These are phyloP conservation scores for Kuschelorhynchus macadamiae DNA, from an alignment of 2,888 invertebrate genomes.

Conservation along the genomic window DNA sequence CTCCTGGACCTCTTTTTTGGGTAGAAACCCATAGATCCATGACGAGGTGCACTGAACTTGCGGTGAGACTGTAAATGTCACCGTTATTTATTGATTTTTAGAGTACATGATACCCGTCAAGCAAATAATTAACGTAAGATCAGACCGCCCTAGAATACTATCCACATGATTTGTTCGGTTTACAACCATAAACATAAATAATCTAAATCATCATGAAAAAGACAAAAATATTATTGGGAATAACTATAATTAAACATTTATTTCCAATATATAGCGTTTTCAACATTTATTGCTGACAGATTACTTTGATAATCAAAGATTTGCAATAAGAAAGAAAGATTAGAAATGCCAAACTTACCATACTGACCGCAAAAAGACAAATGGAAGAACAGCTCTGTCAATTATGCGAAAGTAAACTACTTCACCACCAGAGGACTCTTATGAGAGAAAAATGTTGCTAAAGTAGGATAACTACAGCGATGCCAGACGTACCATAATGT, in stretches of 20 bases:
- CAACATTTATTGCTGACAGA: neutral
- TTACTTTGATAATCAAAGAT: slow-evolving; percentile 4
- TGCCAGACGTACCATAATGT: no score
- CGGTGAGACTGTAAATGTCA: slow-evolving; percentile 90
- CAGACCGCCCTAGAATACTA: slow-evolving; percentile 84
- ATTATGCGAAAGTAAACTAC: slow-evolving; percentile 37
- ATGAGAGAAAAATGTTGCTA: no score
- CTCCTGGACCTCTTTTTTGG: slow-evolving; percentile 97
- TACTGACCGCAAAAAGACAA: slow-evolving; percentile 40
- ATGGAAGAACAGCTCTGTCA: slow-evolving; percentile 37
- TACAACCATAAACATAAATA: slow-evolving; percentile 74
- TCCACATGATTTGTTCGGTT: slow-evolving; percentile 76
- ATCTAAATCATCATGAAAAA: slow-evolving; percentile 76
- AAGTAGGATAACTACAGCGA: no score
- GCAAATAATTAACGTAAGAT: slow-evolving; percentile 57
- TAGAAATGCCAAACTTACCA: slow-evolving; percentile 36
- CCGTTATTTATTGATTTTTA: no score
- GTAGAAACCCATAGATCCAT: slow-evolving; percentile 99
- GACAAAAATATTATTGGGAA: slow-evolving; percentile 25
- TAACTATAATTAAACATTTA: neutral
- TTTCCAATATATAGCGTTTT: neutral
- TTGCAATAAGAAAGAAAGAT: slow-evolving; percentile 1
- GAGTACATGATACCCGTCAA: no score
- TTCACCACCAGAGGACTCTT: slow-evolving; percentile 29
- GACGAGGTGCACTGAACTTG: slow-evolving; percentile 99